Percentiles rank a stretch among this genome's conserved stretches.
These are phyloP conservation scores for Cydia pomonella DNA, from an alignment of 1,140 invertebrate species.

Conservation along the genomic window DNA sequence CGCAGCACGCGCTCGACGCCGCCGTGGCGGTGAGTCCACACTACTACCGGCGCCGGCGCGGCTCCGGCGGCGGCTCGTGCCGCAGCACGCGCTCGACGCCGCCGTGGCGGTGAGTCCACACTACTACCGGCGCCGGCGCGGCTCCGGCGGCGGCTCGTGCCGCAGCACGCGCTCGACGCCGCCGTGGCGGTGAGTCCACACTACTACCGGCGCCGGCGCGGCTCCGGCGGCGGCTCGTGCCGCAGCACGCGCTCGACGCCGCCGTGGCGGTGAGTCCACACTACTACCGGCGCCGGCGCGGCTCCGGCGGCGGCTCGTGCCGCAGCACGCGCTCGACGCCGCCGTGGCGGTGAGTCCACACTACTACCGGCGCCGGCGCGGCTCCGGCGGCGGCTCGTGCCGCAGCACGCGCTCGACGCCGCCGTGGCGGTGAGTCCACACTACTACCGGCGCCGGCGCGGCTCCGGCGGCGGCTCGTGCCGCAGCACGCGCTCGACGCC, in stretches of 20 bases:
- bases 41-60: conserved; percentile 41
- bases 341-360: conserved; percentile 50
- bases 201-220: conserved; percentile 41
- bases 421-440: conserved; percentile 44
- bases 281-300: conserved; percentile 25
- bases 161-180: conserved; percentile 46
- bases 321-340: conserved; percentile 46
- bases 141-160: conserved; percentile 47
- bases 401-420: conserved; percentile 60
- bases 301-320: conserved; percentile 47
- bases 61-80: conserved; percentile 43
- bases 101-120: conserved; percentile 44
- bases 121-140: conserved; percentile 25
- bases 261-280: conserved; percentile 44
- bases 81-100: conserved; percentile 60
- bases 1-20: conserved; percentile 46
- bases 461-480: conserved; percentile 44
- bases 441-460: conserved; percentile 41
- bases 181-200: conserved; percentile 50
- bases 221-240: conserved; percentile 43
- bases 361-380: conserved; percentile 41
- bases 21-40: conserved; percentile 50
- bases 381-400: conserved; percentile 43
- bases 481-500: conserved; percentile 60
- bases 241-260: conserved; percentile 60